Base-by-base conservation (phyloP, 2,797 vertebrate genomes). In the Spea hammondii region DNA sequence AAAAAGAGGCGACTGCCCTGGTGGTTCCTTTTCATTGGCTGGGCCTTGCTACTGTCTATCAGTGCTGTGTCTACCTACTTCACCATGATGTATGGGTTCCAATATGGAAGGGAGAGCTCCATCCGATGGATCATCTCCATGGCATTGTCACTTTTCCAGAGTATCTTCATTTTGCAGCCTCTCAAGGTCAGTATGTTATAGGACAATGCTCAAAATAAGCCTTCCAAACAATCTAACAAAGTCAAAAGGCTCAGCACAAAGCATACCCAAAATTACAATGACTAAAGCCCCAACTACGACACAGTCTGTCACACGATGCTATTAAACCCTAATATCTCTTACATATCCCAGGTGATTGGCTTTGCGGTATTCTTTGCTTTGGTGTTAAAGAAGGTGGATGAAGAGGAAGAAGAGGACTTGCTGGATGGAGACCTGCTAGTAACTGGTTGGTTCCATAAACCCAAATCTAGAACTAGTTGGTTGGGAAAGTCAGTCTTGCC, bases 91-190 rank as follows among this genome's bases (percentile, higher is more conserved):
- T 95, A 95, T 0, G 92, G 94, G 62, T 91, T 95, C 55, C 7
- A 85, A 14, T 95, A 94, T 0, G 94, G 94, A 44, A 93, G 14
- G 78, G 86, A 88, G 4, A 91, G 91, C 54, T 94, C 94, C 80
- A 91, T 89, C 80, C 89, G 91, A 85, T 95, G 94, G 94, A 90
- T 93, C 70, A 88, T 95, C 83, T 93, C 94, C 72, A 87, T 95
- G 83, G 89, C 87, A 4, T 84, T 94, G 44, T 94, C 94, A 1
- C 91, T 95, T 45, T 93, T 95, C 84, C 91, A 95, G 83, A 95
- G 94, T 84, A 94, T 95, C 85, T 95, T 95, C 76, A 89, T 95
- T 77, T 85, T 94, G 80, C 94, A 95, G 85, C 94, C 94, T 51
- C 91, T 95, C 17, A 95, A 95, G 92, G 94, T 94, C 57, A 67